Evolutionary conservation across 2,888 invertebrate genomes (phyloP), one percentile per base, ranked within the genome.

Genomic region (Autographa pulchrina): DNA sequence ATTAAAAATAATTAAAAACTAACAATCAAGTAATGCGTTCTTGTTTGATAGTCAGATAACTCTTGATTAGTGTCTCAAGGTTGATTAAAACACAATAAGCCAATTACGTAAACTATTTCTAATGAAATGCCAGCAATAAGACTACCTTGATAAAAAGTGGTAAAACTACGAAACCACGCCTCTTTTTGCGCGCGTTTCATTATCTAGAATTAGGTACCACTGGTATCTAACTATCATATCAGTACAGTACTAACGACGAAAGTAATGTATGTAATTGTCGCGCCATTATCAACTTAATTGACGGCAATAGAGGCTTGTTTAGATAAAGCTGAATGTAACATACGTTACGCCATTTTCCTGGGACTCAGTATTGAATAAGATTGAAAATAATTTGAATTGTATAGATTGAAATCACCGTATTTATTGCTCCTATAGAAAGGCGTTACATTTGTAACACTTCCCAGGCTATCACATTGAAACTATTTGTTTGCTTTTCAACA

Each of bases 401-500:
- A 31, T 43, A 62, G 52, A 64, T 64, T 32, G 16, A 60, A 69
- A 61, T 67, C 63, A 66, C 59, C 14, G 9, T 52, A 32, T 75
- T 62, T 65, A 74, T 67, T 64, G 43, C 38, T 65, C 20, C n/a
- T 5, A 14, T n/a, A 63, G 64, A 62, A 65, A 63, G 59, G n/a
- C 35, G 31, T 38, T 31, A 32, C 18, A 14, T 52, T 11, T 11
- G 18, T 35, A 48, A 63, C 54, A 54, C 18, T 78, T 73, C 69
- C 41, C 70, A 70, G 59, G 72, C 65, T 72, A 66, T 71, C 38
- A 59, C 52, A 71, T 81, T 62, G 59, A 70, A 70, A 70, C 60
- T 35, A 74, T 71, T 78, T 74, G 73, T 81, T 72, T 72, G 79
- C 70, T 76, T 72, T 74, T 72, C 60, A 62, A 81, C 69, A 81